Evolutionary conservation across 2,113 vertebrate species (phyloP).

Genomic region (Oryzias celebensis): DNA sequence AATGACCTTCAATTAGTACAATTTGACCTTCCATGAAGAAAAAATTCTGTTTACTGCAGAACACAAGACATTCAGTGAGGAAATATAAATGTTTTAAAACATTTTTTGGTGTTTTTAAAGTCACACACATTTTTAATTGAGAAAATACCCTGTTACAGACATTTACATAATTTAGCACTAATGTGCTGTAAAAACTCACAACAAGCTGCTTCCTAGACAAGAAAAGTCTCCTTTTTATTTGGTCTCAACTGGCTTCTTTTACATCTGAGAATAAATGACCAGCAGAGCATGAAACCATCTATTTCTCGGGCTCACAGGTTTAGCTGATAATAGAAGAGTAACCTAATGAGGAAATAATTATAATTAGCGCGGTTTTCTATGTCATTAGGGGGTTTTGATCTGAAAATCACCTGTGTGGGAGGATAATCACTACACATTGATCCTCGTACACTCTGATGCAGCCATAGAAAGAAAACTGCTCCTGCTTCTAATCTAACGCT

Average conservation of each 20-base stretch:
- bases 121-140: no score
- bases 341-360: slow-evolving; percentile 51
- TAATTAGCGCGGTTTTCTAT: slow-evolving; percentile 47
- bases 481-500: neutral
- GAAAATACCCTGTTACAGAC: no score
- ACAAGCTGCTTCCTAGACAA: neutral
- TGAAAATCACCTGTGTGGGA: slow-evolving; percentile 25
- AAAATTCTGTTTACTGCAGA: no score
- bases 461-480: neutral
- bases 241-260: neutral
- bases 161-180: no score
- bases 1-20: no score
- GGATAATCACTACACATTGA: slow-evolving; percentile 33
- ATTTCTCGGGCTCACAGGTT: neutral
- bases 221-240: neutral
- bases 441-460: slow-evolving; percentile 20
- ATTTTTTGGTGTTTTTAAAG: no score
- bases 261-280: neutral
- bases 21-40: no score
- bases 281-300: slow-evolving; percentile 6
- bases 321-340: slow-evolving; percentile 22
- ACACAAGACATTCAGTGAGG: no score
- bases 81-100: no score
- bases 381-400: slow-evolving; percentile 48
- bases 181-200: neutral